phyloP scores from a whole-genome alignment of 2,888 invertebrate species.

The Beris chalybata region DNA sequence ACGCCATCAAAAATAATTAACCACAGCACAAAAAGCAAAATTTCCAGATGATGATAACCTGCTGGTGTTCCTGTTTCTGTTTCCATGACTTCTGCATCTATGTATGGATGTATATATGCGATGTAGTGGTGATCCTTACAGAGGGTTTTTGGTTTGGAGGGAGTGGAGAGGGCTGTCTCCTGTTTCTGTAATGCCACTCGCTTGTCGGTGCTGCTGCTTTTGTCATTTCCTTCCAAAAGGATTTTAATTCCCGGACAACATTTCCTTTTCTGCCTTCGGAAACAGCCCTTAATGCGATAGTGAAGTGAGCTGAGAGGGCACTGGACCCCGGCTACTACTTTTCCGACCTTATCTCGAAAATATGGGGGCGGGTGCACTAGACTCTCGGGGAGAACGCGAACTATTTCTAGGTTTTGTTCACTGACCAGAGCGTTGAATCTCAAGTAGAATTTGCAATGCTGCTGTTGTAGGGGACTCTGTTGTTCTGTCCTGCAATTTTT shows the following conservation, averaged over 20 bases:
- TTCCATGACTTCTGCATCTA: conserved; percentile 7
- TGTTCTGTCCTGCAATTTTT: not conserved
- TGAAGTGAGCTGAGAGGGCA: not conserved
- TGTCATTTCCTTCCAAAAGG: conserved; percentile 34
- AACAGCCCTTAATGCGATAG: conserved; percentile 15
- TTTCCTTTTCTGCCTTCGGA: conserved; percentile 28
- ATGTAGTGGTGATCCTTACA: too few relatives aligned
- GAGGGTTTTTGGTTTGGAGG: too few relatives aligned
- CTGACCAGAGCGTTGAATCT: not conserved
- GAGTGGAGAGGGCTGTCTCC: not conserved
- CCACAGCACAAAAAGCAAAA: conserved; percentile 33
- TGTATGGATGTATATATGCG: too few relatives aligned
- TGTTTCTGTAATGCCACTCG: conserved; percentile 10
- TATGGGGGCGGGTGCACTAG: not conserved
- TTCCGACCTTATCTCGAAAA: too few relatives aligned
- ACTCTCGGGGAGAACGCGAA: not conserved
- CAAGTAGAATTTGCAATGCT: not conserved
- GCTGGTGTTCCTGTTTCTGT: conserved; percentile 17
- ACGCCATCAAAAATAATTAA: conserved; percentile 35
- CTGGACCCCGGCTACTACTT: not conserved
- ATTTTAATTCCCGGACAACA: conserved; percentile 34
- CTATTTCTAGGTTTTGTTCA: not conserved
- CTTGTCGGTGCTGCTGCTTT: conserved; percentile 15
- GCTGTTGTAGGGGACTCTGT: not conserved
- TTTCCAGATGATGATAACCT: conserved; percentile 30